A percentile compares a stretch with the other conserved stretches of the same genome.
These are phyloP conservation scores for Prionailurus bengalensis DNA, from an alignment of 2,113 vertebrate genomes.

Conservation along the genomic window DNA sequence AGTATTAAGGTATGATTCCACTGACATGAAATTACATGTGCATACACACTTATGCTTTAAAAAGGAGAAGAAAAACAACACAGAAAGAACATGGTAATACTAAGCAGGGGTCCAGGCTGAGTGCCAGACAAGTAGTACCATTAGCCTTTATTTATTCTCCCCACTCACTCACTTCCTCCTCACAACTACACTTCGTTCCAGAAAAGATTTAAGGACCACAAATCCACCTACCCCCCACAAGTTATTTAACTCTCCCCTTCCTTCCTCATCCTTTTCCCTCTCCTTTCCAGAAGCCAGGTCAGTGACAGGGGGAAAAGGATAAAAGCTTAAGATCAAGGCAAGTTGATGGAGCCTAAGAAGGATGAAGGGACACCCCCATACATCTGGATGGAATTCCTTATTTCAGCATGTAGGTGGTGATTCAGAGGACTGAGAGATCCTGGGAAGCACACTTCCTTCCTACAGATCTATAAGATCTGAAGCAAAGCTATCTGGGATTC, in stretches of 20 bases:
- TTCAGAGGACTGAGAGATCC: neutral
- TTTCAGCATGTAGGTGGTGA: neutral
- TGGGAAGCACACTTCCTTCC: neutral
- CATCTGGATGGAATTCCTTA: conserved; percentile 1
- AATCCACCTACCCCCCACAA: neutral
- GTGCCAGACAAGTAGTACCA: neutral
- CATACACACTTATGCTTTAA: neutral
- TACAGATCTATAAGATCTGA: neutral
- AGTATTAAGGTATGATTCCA: neutral
- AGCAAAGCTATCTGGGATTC: conserved; percentile 26
- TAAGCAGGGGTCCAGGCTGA: neutral
- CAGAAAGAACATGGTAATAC: neutral
- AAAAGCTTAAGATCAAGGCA: neutral
- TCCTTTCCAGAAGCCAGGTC: neutral
- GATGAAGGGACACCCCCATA: neutral
- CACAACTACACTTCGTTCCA: conserved; percentile 49
- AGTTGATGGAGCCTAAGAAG: neutral
- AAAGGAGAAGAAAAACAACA: neutral
- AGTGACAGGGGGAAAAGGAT: neutral
- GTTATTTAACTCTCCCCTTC: conserved; percentile 15
- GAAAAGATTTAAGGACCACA: conserved; percentile 46
- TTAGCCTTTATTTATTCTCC: neutral
- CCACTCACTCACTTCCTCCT: neutral
- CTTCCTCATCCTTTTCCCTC: neutral
- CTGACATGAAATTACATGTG: neutral